Base-by-base conservation (phyloP, 2,113 vertebrate species). In the Periophthalmus modestus region DNA sequence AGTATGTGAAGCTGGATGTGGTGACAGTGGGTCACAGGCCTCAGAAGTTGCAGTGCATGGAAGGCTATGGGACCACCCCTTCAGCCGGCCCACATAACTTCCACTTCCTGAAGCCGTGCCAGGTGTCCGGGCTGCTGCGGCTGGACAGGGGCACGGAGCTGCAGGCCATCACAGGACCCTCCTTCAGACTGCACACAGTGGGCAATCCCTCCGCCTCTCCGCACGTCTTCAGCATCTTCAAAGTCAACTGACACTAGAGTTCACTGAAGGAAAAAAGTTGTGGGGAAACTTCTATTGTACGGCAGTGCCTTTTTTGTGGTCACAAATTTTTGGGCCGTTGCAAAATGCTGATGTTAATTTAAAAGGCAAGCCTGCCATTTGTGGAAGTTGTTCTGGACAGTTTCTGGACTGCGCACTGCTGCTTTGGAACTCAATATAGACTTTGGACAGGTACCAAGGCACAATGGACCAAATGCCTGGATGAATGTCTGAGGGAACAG, bases 141-240 rank as follows among this genome's bases (percentile, higher is more conserved):
- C 91, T 97, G 34, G 85, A 92, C 47, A 89, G 82, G 3, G 94
- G 92, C n/a, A 88, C 94, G 0, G 91, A 93, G 89, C 92, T 97
- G 7, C 91, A 93, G 69, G 89, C 96, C 74, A 80, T 92, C 46
- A 97, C 95, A 0, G 94, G 95, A 54, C 86, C 91, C 0, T 82
- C 89, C n/a, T 94, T 95, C 87, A 92, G 90, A 6, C 93, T 97
- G 63, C 94, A 95, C 82, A 85, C 84, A 0, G 91, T 92, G 52
- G 94, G 92, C 63, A 95, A 76, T 3, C 73, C 82, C 2, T 87
- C 87, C 0, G 87, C 87, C 73, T 91, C 90, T 46, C 88, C 93
- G 75, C 95, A 96, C 81, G 95, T 96, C 90, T 97, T 97, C 58
- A 96, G 96, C 78, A 95, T 97, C 85, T 97, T 97, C 61, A 96